Evolutionary conservation across 2,113 vertebrate genomes (phyloP), one percentile per base, ranked within the genome.

Genomic region (Megaptera novaeangliae): DNA sequence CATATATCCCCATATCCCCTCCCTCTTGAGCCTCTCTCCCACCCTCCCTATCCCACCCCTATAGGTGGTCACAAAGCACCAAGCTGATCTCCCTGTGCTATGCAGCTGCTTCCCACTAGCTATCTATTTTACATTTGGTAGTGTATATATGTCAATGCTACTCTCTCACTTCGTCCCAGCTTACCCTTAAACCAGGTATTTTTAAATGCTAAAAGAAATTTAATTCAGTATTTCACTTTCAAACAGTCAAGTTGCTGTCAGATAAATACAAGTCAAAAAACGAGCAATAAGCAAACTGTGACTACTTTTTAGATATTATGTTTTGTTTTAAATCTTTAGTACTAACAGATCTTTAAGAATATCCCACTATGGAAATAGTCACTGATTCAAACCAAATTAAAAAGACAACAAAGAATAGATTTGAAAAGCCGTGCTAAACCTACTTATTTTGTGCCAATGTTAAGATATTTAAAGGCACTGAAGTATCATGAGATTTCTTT

Each of bases 221-320:
- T 95, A 98, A 95, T 95, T 89, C 41, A 96, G 8, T 78, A 68
- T 25, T 94, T 91, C 46, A 88, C 66, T 85, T 96, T 83, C 59
- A 94, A 71, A 61, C 31, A 93, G 46, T 74, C 71, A 89, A 80
- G 36, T 9, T 96, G 20, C 41, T 75, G 36, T 36, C 94, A 82
- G 34, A 69, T 13, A 91, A 94, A 88, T 12, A 91, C 13, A 49
- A 44, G 41, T 68, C 15, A 77, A 95, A 87, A 95, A 63, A 68
- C 49, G 68, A 31, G 80, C 78, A 92, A 88, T 77, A 81, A 89
- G 41, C 31, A 85, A 91, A 41, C 18, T n/a, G 27, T 63, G 52
- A 72, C 59, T 84, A 96, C 21, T 97, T 93, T 81, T 59, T 74
- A 94, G 61, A 78, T 64, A 74, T 23, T 61, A 25, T 39, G 64